Percentiles rank a stretch among this genome's conserved stretches.
Evolutionary conservation across 2,888 invertebrate genomes (phyloP).

Genomic region (Colletes collaris): DNA sequence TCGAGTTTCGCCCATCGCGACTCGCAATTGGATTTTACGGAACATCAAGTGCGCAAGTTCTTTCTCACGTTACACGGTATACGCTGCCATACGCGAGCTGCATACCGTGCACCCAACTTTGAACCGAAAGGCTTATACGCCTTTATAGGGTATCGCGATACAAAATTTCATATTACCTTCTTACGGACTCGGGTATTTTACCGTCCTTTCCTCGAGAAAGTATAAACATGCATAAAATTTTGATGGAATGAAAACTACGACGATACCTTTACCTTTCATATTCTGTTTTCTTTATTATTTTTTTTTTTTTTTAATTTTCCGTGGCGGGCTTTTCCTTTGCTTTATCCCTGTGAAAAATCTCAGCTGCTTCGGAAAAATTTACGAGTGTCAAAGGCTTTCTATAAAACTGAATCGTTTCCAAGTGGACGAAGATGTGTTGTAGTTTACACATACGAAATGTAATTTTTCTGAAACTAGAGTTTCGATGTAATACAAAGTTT

Average conservation of each 20-base stretch:
- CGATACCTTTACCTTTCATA: not conserved
- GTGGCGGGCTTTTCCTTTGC: not conserved
- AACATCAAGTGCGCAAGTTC: constrained; percentile 52
- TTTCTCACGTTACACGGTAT: constrained; percentile 41
- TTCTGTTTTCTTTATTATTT: not conserved
- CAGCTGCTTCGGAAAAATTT: not conserved
- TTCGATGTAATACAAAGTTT: too few relatives aligned
- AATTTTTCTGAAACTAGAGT: too few relatives aligned
- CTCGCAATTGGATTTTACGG: constrained; percentile 60
- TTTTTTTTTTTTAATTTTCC: constrained; percentile 4
- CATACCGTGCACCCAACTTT: constrained; percentile 34
- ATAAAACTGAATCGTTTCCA: not conserved
- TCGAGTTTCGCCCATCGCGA: constrained; percentile 30
- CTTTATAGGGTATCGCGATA: constrained; percentile 42
- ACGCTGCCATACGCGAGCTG: constrained; percentile 20
- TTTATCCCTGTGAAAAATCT: not conserved
- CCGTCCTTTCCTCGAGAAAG: not conserved
- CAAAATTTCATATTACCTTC: constrained; percentile 47
- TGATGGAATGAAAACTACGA: constrained; percentile 40
- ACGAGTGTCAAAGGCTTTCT: not conserved
- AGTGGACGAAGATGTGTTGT: too few relatives aligned
- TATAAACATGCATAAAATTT: constrained; percentile 46
- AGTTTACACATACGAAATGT: too few relatives aligned
- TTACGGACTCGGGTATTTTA: constrained; percentile 22
- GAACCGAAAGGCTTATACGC: constrained; percentile 42